Percentiles rank a stretch among this genome's conserved stretches.
Evolutionary conservation across 2,797 vertebrate species (phyloP).

Genomic region (Phoebastria nigripes): DNA sequence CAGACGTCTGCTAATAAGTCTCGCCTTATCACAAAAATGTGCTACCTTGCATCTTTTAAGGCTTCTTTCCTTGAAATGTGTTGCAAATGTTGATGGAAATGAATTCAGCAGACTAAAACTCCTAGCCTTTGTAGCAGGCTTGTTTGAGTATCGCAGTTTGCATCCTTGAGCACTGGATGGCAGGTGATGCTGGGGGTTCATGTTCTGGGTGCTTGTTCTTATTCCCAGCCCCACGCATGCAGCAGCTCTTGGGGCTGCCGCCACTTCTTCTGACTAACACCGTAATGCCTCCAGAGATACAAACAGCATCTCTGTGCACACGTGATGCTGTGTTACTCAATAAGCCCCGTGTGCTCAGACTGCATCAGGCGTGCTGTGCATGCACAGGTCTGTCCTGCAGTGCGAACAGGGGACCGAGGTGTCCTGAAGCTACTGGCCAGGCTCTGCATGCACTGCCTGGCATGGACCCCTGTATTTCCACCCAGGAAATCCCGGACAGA

Average conservation of each 20-base stretch:
- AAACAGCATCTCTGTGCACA: background rate
- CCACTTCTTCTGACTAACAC: background rate
- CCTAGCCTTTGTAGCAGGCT: background rate
- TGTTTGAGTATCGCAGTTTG: background rate
- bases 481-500: background rate
- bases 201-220: fast-evolving
- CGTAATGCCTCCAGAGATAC: fast-evolving
- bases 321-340: fast-evolving
- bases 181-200: background rate
- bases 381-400: background rate
- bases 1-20: background rate
- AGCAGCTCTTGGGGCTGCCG: background rate
- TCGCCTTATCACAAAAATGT: background rate
- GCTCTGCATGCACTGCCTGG: background rate
- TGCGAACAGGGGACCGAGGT: fast-evolving
- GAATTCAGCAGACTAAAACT: background rate
- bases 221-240: fast-evolving
- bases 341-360: fast-evolving
- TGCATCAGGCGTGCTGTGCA: fast-evolving
- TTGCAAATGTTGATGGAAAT: background rate
- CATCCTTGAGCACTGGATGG: background rate
- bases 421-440: background rate
- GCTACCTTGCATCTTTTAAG: background rate
- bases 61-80: background rate
- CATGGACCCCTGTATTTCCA: background rate